Evolutionary conservation across 1,140 invertebrate species (phyloP).

Genomic region (Drosophila rhopaloa): DNA sequence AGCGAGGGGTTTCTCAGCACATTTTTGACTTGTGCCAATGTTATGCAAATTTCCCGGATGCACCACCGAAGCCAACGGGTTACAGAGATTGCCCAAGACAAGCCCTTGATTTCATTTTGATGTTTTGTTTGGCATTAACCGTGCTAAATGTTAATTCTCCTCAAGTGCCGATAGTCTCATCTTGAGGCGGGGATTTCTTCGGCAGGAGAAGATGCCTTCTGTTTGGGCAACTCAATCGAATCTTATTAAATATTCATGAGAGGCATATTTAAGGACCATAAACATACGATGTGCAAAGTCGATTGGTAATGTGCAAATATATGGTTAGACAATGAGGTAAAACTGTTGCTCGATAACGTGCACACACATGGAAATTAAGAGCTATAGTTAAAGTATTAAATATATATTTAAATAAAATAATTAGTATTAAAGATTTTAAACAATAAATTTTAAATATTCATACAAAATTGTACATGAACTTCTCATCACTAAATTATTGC

Average conservation of each 20-base stretch:
- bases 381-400: too few species aligned
- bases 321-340: slow-evolving; percentile 20
- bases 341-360: background rate
- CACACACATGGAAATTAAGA: background rate
- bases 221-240: slow-evolving; percentile 62
- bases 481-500: too few species aligned
- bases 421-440: too few species aligned
- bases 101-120: slow-evolving; percentile 67
- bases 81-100: slow-evolving; percentile 19
- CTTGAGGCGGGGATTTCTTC: slow-evolving; percentile 20
- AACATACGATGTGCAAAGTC: slow-evolving; percentile 56
- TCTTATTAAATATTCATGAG: slow-evolving; percentile 71
- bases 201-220: slow-evolving; percentile 26
- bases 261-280: slow-evolving; percentile 47
- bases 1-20: slow-evolving; percentile 26
- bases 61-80: slow-evolving; percentile 37
- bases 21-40: slow-evolving; percentile 82
- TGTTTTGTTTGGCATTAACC: slow-evolving; percentile 75
- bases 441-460: too few species aligned
- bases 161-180: slow-evolving; percentile 62
- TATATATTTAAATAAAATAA: too few species aligned
- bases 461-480: too few species aligned
- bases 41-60: slow-evolving; percentile 70
- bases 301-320: slow-evolving; percentile 66
- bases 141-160: slow-evolving; percentile 78